A percentile compares a stretch with the other conserved stretches of the same genome.
Conservation (phyloP, 1,140 invertebrate species). For the Cataglyphis hispanica region DNA sequence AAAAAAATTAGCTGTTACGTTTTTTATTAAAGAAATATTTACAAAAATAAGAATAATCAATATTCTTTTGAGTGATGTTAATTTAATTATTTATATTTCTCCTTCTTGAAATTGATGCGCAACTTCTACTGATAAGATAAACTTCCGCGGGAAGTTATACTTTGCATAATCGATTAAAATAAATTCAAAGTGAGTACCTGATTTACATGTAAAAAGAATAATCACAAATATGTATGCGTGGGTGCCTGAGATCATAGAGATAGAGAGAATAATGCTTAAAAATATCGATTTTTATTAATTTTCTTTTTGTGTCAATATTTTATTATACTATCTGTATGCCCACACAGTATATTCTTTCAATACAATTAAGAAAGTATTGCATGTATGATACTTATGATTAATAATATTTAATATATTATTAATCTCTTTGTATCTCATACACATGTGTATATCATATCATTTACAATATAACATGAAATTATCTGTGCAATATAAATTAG, state of each 20-base stretch:
- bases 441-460: neutral
- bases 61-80: constrained; percentile 79
- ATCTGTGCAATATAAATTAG: constrained; percentile 51
- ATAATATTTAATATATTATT: constrained; percentile 19
- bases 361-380: neutral
- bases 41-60: constrained; percentile 78
- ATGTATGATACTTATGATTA: neutral
- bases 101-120: constrained; percentile 68
- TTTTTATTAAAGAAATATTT: constrained; percentile 83
- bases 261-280: constrained; percentile 65
- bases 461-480: constrained; percentile 33
- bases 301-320: constrained; percentile 48
- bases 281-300: constrained; percentile 59
- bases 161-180: constrained; percentile 71
- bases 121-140: constrained; percentile 49
- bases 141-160: constrained; percentile 54
- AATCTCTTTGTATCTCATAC: constrained; percentile 6
- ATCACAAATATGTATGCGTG: constrained; percentile 73
- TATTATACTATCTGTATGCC: constrained; percentile 36
- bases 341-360: constrained; percentile 39
- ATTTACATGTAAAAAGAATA: constrained; percentile 81
- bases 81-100: constrained; percentile 79
- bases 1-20: constrained; percentile 81
- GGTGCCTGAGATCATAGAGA: constrained; percentile 77
- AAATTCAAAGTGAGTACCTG: constrained; percentile 83